Base-by-base conservation (phyloP, 2,113 vertebrate species). In the Percopsis transmontana region DNA sequence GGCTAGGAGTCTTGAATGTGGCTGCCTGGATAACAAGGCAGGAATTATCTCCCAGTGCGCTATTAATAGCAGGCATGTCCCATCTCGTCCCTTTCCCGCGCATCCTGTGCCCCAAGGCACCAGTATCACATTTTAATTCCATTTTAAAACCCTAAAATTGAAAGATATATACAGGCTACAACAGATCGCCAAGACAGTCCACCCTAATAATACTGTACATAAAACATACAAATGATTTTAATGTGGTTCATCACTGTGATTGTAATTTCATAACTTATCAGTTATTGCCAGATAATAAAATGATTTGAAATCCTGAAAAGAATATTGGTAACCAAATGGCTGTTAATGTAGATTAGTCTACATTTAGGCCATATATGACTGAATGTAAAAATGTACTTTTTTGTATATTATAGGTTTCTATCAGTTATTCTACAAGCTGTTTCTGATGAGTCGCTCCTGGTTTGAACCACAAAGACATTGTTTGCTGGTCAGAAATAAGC, bases 31-130 rank as follows among this genome's bases (percentile, higher is more conserved):
- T 89, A 90, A 90, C 86, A 83, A 87, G 86, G 77, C 77, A 89
- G 77, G 82, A 91, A 91, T 91, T 88, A 91, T 89, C 88, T 89
- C 76, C 85, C 80, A 85, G 79, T 81, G 81, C 68, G 67, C 88
- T 92, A 92, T 93, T 90, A 91, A 91, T 91, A 92, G 89, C 68
- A 60, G 44, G 62, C 88, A 67, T 87, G 90, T 87, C 87, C 75
- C 79, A 87, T 89, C 86, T 84, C 65, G 79, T 88, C 86, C 81
- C 81, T 79, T 80, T 72, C 55, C 83, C 67, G 70, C 66, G 76
- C 79, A 74, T 85, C 80, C 83, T 59, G 58, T 59, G 20, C 86
- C 83, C 75, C 44, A 44, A 80, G 80, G 83, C 84, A 24, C 61
- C 21, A 56, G 38, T 80, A 70, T 70, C 68, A 63, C 60, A 71